Evolutionary conservation across 2,888 invertebrate species (phyloP).

Genomic region (Aphrophora alni): DNA sequence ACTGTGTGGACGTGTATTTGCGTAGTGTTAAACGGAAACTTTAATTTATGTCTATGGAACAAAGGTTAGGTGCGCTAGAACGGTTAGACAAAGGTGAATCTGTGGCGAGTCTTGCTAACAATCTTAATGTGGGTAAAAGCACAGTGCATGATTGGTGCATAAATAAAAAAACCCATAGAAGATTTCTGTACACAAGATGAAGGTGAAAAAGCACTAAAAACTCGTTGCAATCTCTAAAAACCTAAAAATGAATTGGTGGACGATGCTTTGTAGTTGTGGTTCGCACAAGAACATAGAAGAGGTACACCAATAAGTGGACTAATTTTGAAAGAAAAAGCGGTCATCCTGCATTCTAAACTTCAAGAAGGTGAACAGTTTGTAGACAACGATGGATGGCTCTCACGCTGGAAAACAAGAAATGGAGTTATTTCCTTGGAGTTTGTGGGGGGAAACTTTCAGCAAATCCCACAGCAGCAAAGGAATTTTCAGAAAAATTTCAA

Average conservation of each 20-base stretch:
- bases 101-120: too few species aligned
- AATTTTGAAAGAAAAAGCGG: background rate
- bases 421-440: background rate
- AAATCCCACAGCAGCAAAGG: background rate
- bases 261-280: background rate
- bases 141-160: too few species aligned
- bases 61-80: slow-evolving; percentile 13
- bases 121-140: too few species aligned
- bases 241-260: background rate
- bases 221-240: background rate
- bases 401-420: background rate
- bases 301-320: background rate
- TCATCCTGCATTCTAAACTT: background rate
- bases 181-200: too few species aligned
- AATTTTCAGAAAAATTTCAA: background rate
- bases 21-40: too few species aligned
- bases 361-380: too few species aligned
- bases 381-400: background rate
- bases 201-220: too few species aligned
- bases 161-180: too few species aligned
- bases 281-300: background rate
- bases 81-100: background rate
- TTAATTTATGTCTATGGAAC: too few species aligned
- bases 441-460: background rate
- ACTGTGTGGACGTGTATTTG: too few species aligned